Conservation (phyloP, 2,113 vertebrate species). For the Athene cunicularia region DNA sequence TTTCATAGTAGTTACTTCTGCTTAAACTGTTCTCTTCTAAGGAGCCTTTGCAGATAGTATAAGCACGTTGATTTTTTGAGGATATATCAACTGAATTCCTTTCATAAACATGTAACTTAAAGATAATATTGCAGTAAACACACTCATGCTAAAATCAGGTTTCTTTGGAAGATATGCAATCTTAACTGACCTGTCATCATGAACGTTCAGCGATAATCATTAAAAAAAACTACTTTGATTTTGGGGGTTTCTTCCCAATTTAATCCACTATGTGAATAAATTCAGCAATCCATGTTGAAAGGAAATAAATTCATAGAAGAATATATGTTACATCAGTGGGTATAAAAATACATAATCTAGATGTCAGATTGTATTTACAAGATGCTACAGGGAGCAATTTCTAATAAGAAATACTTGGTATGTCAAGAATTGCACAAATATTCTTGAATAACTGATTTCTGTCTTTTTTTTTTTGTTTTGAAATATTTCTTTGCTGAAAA, state of each 20-base stretch:
- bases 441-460: background rate
- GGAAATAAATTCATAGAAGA: conserved; percentile 46
- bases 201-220: background rate
- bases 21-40: conserved; percentile 41
- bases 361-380: background rate
- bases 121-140: background rate
- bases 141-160: conserved; percentile 1
- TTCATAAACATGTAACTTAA: conserved; percentile 56
- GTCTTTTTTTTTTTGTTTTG: background rate
- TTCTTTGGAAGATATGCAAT: background rate
- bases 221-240: background rate
- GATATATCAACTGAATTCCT: conserved; percentile 50
- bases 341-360: background rate
- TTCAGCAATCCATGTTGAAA: conserved; percentile 17
- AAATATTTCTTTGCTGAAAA: background rate
- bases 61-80: conserved; percentile 37
- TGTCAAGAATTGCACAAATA: background rate
- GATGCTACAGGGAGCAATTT: background rate
- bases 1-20: conserved; percentile 58
- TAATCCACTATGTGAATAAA: conserved; percentile 11
- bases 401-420: background rate
- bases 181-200: background rate
- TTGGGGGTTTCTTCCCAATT: background rate
- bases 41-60: conserved; percentile 23
- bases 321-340: background rate